These are phyloP conservation scores for Takifugu bimaculatus DNA, from an alignment of 2,113 vertebrate genomes.

Conservation along the genomic window DNA sequence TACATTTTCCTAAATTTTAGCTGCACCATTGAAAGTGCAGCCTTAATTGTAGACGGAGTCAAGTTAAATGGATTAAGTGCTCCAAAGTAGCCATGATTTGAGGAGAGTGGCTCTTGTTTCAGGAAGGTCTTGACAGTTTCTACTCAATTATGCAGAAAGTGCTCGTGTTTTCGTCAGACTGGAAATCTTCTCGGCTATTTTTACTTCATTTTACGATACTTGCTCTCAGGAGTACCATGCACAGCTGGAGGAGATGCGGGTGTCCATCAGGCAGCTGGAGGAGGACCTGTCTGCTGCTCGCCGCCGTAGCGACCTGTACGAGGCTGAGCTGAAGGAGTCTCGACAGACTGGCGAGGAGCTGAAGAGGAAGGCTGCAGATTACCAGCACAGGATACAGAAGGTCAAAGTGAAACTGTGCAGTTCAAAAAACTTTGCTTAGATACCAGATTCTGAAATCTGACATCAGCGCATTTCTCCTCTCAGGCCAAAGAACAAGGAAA, in stretches of 20 bases:
- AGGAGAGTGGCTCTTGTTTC: neutral
- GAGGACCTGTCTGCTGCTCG: slow-evolving; percentile 95
- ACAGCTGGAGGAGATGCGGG: slow-evolving; percentile 94
- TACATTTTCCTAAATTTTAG: neutral
- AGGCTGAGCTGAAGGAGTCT: slow-evolving; percentile 91
- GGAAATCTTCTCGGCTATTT: neutral
- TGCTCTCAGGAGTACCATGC: slow-evolving; percentile 90
- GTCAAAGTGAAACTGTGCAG: slow-evolving; percentile 53
- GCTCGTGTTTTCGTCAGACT: neutral
- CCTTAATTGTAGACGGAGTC: neutral
- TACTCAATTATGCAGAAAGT: neutral
- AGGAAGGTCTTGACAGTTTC: neutral
- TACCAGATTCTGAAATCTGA: neutral
- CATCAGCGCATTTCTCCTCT: slow-evolving; percentile 16
- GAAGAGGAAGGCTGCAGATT: slow-evolving; percentile 91
- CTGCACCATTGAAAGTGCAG: neutral
- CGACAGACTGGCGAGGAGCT: slow-evolving; percentile 89
- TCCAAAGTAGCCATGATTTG: neutral
- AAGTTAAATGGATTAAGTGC: slow-evolving; percentile 5
- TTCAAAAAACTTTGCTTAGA: too few relatives aligned
- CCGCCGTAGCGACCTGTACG: slow-evolving; percentile 93
- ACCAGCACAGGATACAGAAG: slow-evolving; percentile 93
- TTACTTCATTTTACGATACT: neutral
- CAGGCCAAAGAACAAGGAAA: slow-evolving; percentile 96
- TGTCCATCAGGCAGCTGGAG: slow-evolving; percentile 94